A percentile compares a stretch with the other conserved stretches of the same genome.
Evolutionary conservation across 2,888 invertebrate genomes (phyloP).

Genomic region (Exocentrus adspersus): DNA sequence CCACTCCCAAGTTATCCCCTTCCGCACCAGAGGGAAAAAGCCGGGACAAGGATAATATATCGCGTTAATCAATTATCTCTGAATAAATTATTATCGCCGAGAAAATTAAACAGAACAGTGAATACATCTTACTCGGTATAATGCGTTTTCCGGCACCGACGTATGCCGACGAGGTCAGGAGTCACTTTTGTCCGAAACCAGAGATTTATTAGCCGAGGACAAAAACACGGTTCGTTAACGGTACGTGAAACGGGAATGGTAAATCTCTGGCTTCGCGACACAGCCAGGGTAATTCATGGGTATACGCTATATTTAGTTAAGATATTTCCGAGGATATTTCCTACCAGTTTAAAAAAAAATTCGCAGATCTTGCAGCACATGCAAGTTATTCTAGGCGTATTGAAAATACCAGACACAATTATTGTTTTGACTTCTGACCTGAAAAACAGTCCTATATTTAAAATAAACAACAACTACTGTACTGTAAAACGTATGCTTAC

Average conservation of each 20-base stretch:
- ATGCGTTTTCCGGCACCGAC: constrained; percentile 5
- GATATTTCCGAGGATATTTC: no score
- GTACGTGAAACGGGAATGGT: constrained; percentile 6
- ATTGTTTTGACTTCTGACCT: no score
- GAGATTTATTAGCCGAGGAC: constrained; percentile 24
- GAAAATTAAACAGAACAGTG: constrained; percentile 22
- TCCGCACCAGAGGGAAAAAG: not conserved
- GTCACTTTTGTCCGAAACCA: constrained; percentile 23
- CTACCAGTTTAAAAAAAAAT: no score
- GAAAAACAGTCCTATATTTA: no score
- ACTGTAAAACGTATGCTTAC: no score
- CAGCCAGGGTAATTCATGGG: no score
- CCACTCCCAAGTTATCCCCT: not conserved
- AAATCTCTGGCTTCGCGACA: no score
- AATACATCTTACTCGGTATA: constrained; percentile 20
- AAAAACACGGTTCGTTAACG: constrained; percentile 23
- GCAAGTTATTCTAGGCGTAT: no score
- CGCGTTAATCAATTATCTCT: constrained; percentile 4
- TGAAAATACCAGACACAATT: no score
- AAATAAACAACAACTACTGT: no score
- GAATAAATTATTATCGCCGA: constrained; percentile 14
- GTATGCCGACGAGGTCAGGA: constrained; percentile 10
- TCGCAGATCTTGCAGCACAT: no score
- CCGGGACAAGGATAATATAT: not conserved
- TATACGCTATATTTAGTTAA: no score